Percentiles rank a stretch among this genome's conserved stretches.
Conservation (phyloP, 2,888 invertebrate genomes). For the Tipula helvola region DNA sequence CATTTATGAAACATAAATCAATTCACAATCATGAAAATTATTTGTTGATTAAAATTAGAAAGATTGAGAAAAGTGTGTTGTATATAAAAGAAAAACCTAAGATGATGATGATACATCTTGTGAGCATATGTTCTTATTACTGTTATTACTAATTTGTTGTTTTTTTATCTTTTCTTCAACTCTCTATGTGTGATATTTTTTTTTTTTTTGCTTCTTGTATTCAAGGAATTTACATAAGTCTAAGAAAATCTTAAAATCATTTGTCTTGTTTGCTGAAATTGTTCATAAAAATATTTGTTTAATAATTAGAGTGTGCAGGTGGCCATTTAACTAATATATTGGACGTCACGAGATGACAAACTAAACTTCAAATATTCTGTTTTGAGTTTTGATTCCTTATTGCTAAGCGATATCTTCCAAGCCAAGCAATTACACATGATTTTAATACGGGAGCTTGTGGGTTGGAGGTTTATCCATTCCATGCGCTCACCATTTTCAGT, state of each 20-base stretch:
- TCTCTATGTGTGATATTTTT: not conserved
- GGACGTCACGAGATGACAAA: too few relatives aligned
- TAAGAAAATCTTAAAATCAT: not conserved
- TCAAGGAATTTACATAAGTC: not conserved
- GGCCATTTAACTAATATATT: not conserved
- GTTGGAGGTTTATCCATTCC: too few relatives aligned
- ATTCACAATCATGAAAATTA: conserved; percentile 4
- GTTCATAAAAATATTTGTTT: not conserved
- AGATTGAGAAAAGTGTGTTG: not conserved
- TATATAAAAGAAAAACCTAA: not conserved
- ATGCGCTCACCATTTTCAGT: too few relatives aligned
- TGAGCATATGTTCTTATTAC: not conserved
- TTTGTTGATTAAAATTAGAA: conserved; percentile 4
- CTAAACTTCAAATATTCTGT: too few relatives aligned
- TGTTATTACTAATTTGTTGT: not conserved
- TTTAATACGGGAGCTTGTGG: too few relatives aligned
- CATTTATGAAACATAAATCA: conserved; percentile 4
- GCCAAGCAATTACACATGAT: too few relatives aligned
- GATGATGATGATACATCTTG: not conserved
- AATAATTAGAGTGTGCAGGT: not conserved
- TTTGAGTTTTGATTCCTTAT: too few relatives aligned
- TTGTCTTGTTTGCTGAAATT: not conserved
- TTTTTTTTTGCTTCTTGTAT: not conserved
- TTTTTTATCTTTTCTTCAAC: not conserved
- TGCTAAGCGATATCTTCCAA: too few relatives aligned